Evolutionary conservation across 1,140 invertebrate species (phyloP), one percentile per base, ranked within the genome.

Genomic region (Medauroidea extradentata): DNA sequence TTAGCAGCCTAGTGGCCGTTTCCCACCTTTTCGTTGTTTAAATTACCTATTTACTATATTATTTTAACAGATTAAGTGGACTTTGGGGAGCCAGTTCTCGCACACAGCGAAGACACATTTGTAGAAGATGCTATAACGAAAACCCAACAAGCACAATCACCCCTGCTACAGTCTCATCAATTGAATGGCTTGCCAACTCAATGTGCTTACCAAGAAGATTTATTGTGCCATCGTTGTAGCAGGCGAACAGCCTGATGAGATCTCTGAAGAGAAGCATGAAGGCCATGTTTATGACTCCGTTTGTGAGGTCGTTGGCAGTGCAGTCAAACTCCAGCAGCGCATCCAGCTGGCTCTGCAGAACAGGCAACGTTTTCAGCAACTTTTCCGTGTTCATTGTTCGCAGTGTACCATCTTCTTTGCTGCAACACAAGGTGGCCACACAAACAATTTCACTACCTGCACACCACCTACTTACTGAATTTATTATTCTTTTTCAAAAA

Each of bases 151-250:
- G 11, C 44, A 29, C 14, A 34, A 61, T 56, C 48, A 57, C 24
- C 25, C 14, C 8, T 34, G 38, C 25, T 14, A 44, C 18, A n/a
- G n/a, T n/a, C n/a, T n/a, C n/a, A n/a, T n/a, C n/a, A n/a, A n/a
- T n/a, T n/a, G n/a, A n/a, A n/a, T n/a, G n/a, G n/a, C n/a, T n/a
- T n/a, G n/a, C n/a, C n/a, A n/a, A n/a, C n/a, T n/a, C n/a, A n/a
- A n/a, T n/a, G n/a, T n/a, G n/a, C 65, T 73, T 75, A 89, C 88
- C 88, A 77, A 99, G 80, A 64, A 99, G 84, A 83, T 99, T 99
- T 69, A 99, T 99, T 66, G 99, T 96, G 64, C 95, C 97, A 79
- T 99, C 97, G 77, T 99, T 99, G 80, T 99, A 99, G 75, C 96
- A 98, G 49, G 97, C 98, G 83, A 99, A 99, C 57, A 99, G 80